Conservation (phyloP, 1,140 invertebrate genomes). For the Drosophila tristis region DNA sequence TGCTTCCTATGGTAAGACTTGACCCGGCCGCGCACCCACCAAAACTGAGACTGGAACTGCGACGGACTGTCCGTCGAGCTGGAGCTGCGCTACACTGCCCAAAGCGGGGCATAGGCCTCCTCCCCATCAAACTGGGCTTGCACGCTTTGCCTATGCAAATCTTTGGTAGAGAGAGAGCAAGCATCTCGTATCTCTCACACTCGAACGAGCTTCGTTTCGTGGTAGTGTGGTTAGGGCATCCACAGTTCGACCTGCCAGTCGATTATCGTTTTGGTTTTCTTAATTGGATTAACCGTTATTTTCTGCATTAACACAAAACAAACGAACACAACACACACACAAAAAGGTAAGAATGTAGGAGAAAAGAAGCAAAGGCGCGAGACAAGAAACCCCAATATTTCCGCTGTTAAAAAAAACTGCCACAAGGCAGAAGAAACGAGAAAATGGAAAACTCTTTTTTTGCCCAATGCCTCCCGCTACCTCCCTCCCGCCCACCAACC, state of each 20-base stretch:
- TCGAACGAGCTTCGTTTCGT: too few relatives aligned
- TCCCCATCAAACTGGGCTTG: conserved; percentile 7
- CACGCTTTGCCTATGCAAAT: not conserved
- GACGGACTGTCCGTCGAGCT: conserved; percentile 18
- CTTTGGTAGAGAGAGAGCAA: not conserved
- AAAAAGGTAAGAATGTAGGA: conserved; percentile 35
- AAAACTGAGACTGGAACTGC: conserved; percentile 33
- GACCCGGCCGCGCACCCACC: conserved; percentile 37
- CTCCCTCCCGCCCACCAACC: too few relatives aligned
- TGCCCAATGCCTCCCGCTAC: too few relatives aligned
- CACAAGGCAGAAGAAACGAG: conserved; percentile 8
- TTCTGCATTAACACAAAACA: conserved; percentile 47
- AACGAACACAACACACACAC: conserved; percentile 41
- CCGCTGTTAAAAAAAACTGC: conserved; percentile 44
- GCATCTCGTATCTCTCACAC: not conserved
- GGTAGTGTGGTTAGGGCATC: conserved; percentile 34
- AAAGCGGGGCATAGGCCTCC: conserved; percentile 21
- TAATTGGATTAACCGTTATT: conserved; percentile 79
- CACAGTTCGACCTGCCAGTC: conserved; percentile 23
- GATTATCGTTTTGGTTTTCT: conserved; percentile 56
- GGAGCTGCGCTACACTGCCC: conserved; percentile 25
- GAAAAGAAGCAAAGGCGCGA: conserved; percentile 40
- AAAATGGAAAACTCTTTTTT: conserved; percentile 6
- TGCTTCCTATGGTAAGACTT: conserved; percentile 23
- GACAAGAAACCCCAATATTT: conserved; percentile 66